Conservation (phyloP, 2,888 invertebrate species). For the Myathropa florea region DNA sequence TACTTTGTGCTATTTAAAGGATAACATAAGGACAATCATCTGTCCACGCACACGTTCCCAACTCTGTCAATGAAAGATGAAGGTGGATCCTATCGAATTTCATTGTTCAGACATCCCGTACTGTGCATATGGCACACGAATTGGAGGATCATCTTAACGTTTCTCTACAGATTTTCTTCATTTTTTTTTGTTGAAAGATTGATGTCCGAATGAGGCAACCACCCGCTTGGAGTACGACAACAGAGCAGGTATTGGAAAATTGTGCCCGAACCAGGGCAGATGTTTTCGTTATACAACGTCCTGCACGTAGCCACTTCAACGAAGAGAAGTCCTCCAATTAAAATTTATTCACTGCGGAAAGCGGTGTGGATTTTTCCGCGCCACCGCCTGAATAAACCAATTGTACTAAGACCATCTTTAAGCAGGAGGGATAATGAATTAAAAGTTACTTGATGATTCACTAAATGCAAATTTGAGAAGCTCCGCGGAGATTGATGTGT, state of each 20-base stretch:
- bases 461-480: conserved; percentile 46
- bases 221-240: conserved; percentile 13
- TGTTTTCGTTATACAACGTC: conserved; percentile 9
- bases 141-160: background rate
- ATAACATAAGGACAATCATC: background rate
- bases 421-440: background rate
- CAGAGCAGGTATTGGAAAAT: background rate
- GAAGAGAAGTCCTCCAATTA: conserved; percentile 17
- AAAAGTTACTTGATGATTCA: background rate
- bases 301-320: background rate
- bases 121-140: conserved; percentile 56
- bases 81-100: conserved; percentile 59
- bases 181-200: conserved; percentile 34
- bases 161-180: conserved; percentile 11
- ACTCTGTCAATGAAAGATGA: background rate
- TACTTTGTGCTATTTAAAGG: background rate
- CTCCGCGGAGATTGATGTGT: conserved; percentile 40
- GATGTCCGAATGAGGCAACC: conserved; percentile 5
- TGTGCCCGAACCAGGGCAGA: conserved; percentile 25
- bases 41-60: background rate
- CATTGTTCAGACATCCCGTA: conserved; percentile 34
- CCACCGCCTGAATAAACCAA: conserved; percentile 50
- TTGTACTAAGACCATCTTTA: conserved; percentile 23
- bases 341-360: conserved; percentile 38
- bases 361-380: background rate